A percentile compares a stretch with the other conserved stretches of the same genome.
These are phyloP conservation scores for Polypterus senegalus DNA, from an alignment of 2,113 vertebrate species.

Conservation along the genomic window DNA sequence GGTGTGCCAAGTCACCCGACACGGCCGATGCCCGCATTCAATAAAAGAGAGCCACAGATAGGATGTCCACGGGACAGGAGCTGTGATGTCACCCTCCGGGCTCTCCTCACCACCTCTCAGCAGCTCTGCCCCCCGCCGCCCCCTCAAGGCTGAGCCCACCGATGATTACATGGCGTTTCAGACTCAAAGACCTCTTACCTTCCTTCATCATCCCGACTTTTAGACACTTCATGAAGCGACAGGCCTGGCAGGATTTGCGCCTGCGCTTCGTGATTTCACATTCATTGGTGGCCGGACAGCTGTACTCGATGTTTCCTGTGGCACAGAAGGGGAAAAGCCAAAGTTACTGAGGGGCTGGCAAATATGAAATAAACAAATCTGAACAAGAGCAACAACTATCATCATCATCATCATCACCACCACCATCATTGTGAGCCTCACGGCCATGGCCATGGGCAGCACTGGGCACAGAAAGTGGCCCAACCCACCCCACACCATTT, in stretches of 20 bases:
- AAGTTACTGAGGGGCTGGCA: slow-evolving; percentile 20
- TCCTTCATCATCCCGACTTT: slow-evolving; percentile 98
- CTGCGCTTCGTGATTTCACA: slow-evolving; percentile 98
- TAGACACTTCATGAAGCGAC: slow-evolving; percentile 99
- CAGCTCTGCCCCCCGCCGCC: slow-evolving; percentile 18
- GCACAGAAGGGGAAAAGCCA: slow-evolving; percentile 28
- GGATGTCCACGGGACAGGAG: slow-evolving; percentile 24
- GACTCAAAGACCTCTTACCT: slow-evolving; percentile 59
- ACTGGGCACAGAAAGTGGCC: too few relatives aligned
- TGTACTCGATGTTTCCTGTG: slow-evolving; percentile 96
- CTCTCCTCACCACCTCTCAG: slow-evolving; percentile 41
- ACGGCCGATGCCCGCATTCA: too few relatives aligned
- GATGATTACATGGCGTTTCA: not conserved
- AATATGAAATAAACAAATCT: too few relatives aligned
- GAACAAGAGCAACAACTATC: too few relatives aligned
- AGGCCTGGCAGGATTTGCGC: slow-evolving; percentile 98
- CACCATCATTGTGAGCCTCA: too few relatives aligned
- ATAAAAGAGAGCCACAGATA: too few relatives aligned
- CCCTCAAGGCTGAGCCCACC: not conserved
- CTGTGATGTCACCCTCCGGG: slow-evolving; percentile 38
- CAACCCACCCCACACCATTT: too few relatives aligned
- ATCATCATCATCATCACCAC: too few relatives aligned
- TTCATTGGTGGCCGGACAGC: slow-evolving; percentile 96
- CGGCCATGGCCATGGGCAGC: too few relatives aligned
- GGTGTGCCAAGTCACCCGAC: too few relatives aligned